Evolutionary conservation across 2,888 invertebrate genomes (phyloP), one percentile per base, ranked within the genome.

Genomic region (Lasioglossum vierecki): DNA sequence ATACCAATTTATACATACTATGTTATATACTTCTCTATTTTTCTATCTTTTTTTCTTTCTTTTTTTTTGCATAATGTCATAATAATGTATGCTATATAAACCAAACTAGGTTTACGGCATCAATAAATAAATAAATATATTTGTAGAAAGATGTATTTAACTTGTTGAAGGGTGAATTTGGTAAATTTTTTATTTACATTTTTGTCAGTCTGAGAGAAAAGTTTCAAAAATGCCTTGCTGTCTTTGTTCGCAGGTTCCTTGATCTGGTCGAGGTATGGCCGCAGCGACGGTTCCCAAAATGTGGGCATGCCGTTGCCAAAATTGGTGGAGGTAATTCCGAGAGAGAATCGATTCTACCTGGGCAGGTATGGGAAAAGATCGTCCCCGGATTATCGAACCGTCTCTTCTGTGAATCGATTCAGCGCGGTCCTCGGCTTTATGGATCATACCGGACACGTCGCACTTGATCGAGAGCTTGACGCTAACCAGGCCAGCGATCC

Each of bases 301-400:
- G 73, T 57, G 9, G 78, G 53, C 39, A 78, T 85, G 30, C 46
- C 22, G 35, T 35, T 71, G n/a, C 49, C 81, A 0, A 92, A 91
- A 77, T 46, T 85, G 11, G 78, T 91, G 41, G 91, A 92, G 79
- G 82, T 93, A 9, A 86, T 89, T 26, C 93, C 94, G 4, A 88
- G 94, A 73, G 88, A 89, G n/a, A 94, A 95, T 79, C 92, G 93
- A 11, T 95, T 94, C 90, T 95, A 92, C 88, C 87, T 92, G 49
- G 94, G 94, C 30, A 94, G 95, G 72, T 95, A 94, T 87, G 95
- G 95, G 0, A 95, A 95, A 88, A 91, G 95, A 53, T 85, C 88
- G 9, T 66, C 77, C 0, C 60, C 63, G 13, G 77, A 88, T 63
- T 75, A 80, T 30, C 82, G 78, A 30, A 49, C 80, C 11, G 73